Conservation (phyloP, 1,140 invertebrate species). For the Chrysomallon squamiferum region DNA sequence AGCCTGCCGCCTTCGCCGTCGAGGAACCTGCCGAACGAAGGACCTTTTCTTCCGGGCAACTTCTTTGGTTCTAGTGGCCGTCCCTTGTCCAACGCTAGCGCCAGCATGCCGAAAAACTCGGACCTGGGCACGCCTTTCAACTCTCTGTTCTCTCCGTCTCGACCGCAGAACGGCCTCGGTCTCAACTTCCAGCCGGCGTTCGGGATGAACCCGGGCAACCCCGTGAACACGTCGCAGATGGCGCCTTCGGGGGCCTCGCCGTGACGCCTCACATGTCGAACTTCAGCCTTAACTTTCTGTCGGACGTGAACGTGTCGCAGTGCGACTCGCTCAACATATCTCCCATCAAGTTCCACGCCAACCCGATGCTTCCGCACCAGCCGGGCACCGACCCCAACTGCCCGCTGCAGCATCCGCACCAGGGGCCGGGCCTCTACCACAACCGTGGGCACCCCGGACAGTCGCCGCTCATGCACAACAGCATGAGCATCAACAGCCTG, state of each 20-base stretch:
- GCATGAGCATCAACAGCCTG: slow-evolving; percentile 59
- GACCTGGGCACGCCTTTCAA: slow-evolving; percentile 52
- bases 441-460: slow-evolving; percentile 55
- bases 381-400: slow-evolving; percentile 52
- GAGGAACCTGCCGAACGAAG: slow-evolving; percentile 46
- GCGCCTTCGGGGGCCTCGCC: slow-evolving; percentile 46
- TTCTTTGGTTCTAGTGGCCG: slow-evolving; percentile 47
- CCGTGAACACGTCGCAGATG: slow-evolving; percentile 41
- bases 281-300: slow-evolving; percentile 58
- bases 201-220: slow-evolving; percentile 57
- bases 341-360: slow-evolving; percentile 63
- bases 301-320: slow-evolving; percentile 55
- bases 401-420: slow-evolving; percentile 57
- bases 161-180: slow-evolving; percentile 60
- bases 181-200: slow-evolving; percentile 63
- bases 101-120: slow-evolving; percentile 45
- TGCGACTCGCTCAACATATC: slow-evolving; percentile 57
- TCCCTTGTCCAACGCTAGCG: slow-evolving; percentile 41
- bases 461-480: slow-evolving; percentile 50
- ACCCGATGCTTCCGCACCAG: slow-evolving; percentile 52
- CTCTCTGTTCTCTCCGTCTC: slow-evolving; percentile 54
- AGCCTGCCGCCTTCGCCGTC: slow-evolving; percentile 54
- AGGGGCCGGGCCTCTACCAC: slow-evolving; percentile 44
- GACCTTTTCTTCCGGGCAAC: slow-evolving; percentile 51
- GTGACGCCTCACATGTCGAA: slow-evolving; percentile 61